Evolutionary conservation across 2,113 vertebrate species (phyloP), one percentile per base, ranked within the genome.

Genomic region (Sylvicapra grimmia): DNA sequence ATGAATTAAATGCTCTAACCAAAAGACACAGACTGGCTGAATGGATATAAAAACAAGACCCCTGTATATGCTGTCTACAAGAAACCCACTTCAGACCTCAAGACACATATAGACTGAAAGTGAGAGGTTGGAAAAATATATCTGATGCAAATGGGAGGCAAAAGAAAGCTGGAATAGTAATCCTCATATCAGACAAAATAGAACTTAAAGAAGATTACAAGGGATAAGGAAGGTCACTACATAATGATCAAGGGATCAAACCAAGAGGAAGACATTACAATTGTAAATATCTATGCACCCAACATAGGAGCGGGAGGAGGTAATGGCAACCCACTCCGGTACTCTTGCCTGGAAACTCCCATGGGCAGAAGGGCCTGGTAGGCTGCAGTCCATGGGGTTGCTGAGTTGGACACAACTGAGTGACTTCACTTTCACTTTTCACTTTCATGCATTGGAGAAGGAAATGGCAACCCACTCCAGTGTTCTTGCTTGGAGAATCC

Each of bases 301-400:
- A 68, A 68, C n/a, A 68, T 5, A 68, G 65, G 18, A 68, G 65
- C 4, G 0, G 65, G 65, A 68, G 33, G 21, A 36, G 18, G 18
- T 8, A 68, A 68, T 1, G 8, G 33, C 65, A 68, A 0, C 9
- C 33, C 4, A 3, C 65, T 36, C 65, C 0, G 0, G 65, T 68
- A 36, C 1, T 68, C 33, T 68, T 36, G 65, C 33, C 65, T 68
- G 33, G 18, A 68, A 68, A 68, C 8, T 21, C 4, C 65, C 18
- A 68, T 36, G 65, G 33, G 8, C 1, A 21, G 65, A 36, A 8
- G 18, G 4, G 18, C 65, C 33, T 68, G 65, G 65, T 36, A 5
- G 18, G 33, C 65, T 68, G 18, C 18, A 36, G 65, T 36, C 2
- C 65, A 68, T 36, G 65, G 65, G 0, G 18, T 36, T 0, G 0